These are phyloP conservation scores for Elaphurus davidianus DNA, from an alignment of 2,113 vertebrate genomes.

Conservation along the genomic window DNA sequence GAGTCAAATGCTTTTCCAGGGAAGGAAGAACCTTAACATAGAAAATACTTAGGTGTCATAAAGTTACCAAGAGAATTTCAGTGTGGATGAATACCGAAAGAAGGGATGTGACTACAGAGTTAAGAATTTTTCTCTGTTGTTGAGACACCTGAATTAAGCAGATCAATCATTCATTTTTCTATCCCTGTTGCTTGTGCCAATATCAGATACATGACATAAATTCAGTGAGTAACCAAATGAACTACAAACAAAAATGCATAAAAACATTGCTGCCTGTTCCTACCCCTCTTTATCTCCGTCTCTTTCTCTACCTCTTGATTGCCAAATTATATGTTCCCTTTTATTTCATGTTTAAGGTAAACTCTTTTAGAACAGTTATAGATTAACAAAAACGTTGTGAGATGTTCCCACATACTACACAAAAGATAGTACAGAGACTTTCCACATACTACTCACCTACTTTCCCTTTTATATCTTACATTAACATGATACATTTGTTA, in stretches of 20 bases:
- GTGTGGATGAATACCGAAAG: background rate
- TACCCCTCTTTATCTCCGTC: background rate
- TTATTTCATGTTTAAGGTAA: background rate
- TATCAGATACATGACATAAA: background rate
- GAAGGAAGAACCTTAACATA: background rate
- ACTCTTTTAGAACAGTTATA: background rate
- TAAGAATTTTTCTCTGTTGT: background rate
- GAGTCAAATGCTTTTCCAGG: background rate
- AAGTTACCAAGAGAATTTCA: background rate
- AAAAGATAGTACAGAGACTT: background rate
- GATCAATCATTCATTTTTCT: background rate
- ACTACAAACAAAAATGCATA: background rate
- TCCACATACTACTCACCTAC: too few species aligned
- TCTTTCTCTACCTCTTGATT: background rate
- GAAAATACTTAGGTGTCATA: background rate
- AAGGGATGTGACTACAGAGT: background rate
- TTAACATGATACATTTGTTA: background rate
- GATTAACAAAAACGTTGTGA: background rate
- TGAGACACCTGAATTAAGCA: background rate
- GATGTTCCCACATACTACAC: background rate
- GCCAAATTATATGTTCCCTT: background rate
- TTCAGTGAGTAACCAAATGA: background rate
- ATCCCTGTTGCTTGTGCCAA: background rate
- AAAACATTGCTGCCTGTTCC: background rate
- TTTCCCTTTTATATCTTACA: background rate